Base-by-base conservation (phyloP, 2,113 vertebrate genomes). In the Cygnus atratus region DNA sequence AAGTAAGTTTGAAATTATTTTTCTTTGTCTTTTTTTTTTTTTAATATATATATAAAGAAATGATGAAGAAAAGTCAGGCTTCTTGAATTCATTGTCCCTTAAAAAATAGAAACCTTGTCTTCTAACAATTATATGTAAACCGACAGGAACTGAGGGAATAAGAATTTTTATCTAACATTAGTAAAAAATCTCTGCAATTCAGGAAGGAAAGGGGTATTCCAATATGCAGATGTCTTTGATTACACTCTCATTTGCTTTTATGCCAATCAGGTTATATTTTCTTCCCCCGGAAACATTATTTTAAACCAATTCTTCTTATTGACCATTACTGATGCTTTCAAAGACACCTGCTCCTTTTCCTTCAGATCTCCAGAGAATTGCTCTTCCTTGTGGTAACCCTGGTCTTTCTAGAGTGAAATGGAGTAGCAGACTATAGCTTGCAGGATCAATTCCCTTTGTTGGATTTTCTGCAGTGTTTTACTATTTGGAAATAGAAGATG, bases 91-190 rank as follows among this genome's bases (percentile, higher is more conserved):
- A 41, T 3, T 59, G 6, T 48, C 14, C 41, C 3, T 1, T 58
- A 52, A 70, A 87, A 63, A 78, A 59, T 15, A 73, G 29, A 44
- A n/a, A 25, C 1, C 2, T 1, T 5, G 6, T 74, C 12, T 62
- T 62, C 33, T 50, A 25, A 39, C 8, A 57, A 31, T 52, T 76
- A 63, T 0, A 22, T 68, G 25, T 68, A 44, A 76, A 43, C 3
- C n/a, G 91, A 35, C 72, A 93, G 3, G 6, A 70, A 62, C 7
- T 41, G 28, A 18, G 13, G 68, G 59, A 91, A 26, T 39, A 72
- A 35, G 8, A 66, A 43, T 57, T 75, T 73, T 68, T 54, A 57
- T 33, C 8, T 77, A 44, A 70, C 0, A 0, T 1, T 52, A 52
- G 8, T 50, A 39, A 80, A 73, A 84, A 77, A 77, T 18, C 22